Evolutionary conservation across 2,797 vertebrate species (phyloP).

Genomic region (Hippoglossus hippoglossus): DNA sequence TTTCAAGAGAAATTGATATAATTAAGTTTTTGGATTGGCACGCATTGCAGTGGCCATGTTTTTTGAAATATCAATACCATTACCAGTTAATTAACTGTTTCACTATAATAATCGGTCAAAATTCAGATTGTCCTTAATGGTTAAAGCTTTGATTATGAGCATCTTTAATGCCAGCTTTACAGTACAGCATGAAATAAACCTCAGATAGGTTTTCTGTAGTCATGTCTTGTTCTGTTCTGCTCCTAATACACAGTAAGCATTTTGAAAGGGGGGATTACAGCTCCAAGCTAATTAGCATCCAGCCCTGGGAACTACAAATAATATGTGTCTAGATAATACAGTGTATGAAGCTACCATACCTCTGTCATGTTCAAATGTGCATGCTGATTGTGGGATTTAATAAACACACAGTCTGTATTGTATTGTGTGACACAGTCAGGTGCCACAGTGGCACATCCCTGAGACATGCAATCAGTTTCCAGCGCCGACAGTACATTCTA

Average conservation of each 20-base stretch:
- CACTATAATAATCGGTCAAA: no score
- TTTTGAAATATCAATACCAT: no score
- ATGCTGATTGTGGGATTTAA: constrained; percentile 43
- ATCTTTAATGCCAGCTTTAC: constrained; percentile 27
- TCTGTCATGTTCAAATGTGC: constrained; percentile 39
- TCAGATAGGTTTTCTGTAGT: constrained; percentile 46
- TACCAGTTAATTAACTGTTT: no score
- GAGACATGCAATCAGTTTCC: constrained; percentile 62
- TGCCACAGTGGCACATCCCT: constrained; percentile 53
- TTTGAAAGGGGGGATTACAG: constrained; percentile 67
- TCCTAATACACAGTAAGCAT: constrained; percentile 37
- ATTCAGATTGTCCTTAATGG: no score
- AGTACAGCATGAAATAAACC: constrained; percentile 54
- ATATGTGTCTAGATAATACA: constrained; percentile 60
- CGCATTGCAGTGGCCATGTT: no score
- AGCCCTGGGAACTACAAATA: constrained; percentile 42
- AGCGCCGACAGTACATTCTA: constrained; percentile 47
- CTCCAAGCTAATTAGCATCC: constrained; percentile 68
- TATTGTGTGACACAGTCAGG: constrained; percentile 42
- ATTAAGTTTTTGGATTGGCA: no score
- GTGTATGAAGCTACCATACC: constrained; percentile 25
- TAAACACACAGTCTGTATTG: constrained; percentile 13
- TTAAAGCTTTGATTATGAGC: neutral
- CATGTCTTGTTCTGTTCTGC: constrained; percentile 9
- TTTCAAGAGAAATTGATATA: no score